Base-by-base conservation (phyloP, 2,113 vertebrate species). In the Lepus americanus region DNA sequence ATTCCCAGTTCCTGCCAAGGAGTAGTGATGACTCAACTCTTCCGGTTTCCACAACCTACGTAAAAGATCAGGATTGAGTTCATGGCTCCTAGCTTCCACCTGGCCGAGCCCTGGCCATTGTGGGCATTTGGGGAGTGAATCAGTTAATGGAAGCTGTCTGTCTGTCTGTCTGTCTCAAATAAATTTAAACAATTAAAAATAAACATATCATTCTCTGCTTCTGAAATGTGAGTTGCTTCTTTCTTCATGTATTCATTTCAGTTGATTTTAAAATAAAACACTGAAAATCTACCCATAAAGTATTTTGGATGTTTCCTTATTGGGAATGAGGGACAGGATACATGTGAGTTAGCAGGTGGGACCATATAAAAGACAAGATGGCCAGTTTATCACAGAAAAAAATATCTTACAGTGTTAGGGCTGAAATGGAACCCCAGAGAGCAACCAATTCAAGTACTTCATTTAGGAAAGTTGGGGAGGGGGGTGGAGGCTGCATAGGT, bases 351-450 rank as follows among this genome's bases (percentile, higher is more conserved):
- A 87, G 78, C 67, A 95, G 67, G 59, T 90, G 51, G 64, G 13
- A 23, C 66, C 16, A 33, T 66, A 95, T 49, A 85, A 94, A 85
- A 92, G 36, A 87, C 76, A 94, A 94, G 33, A 89, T 33, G 44
- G 13, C 10, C 61, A 90, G 9, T 81, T 91, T 90, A 96, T 78
- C 55, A 82, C 11, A 31, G 27, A 84, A 94, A n/a, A 88, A 31
- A 90, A 90, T 74, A 64, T 64, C 59, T 64, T 81, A 94, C 92
- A 66, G 91, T 76, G 94, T 95, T 89, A 95, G 51, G 49, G 64
- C 13, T 72, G 36, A 78, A 81, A 80, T 86, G 82, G 7, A 59
- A 87, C 63, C 64, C 82, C 17, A 94, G 90, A 92, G 67, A 84
- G 13, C 22, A 64, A 80, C 61, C 73, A 74, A 73, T 11, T 14